Conservation (phyloP, 2,797 vertebrate species). For the Neostethus bicornis region DNA sequence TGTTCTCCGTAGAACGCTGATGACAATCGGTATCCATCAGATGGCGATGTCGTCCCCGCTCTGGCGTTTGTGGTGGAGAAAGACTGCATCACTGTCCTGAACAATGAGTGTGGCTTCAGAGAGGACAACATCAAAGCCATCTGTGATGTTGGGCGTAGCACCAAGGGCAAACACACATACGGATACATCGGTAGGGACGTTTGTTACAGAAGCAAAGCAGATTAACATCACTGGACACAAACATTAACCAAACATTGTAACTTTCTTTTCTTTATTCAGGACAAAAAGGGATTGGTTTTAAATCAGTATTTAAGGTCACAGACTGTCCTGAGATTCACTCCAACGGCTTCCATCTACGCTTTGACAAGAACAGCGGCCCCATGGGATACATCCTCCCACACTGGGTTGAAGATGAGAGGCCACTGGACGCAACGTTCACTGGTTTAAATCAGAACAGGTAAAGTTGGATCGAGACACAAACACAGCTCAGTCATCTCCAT, state of each 20-base stretch:
- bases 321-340: constrained; percentile 85
- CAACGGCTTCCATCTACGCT: constrained; percentile 81
- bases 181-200: constrained; percentile 80
- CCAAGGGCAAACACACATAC: constrained; percentile 83
- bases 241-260: background rate
- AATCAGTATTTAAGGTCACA: constrained; percentile 85
- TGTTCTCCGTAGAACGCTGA: constrained; percentile 77
- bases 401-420: constrained; percentile 75
- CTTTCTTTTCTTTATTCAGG: constrained; percentile 56
- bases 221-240: background rate
- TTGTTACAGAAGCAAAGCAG: background rate
- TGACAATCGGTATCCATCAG: constrained; percentile 78
- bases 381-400: constrained; percentile 86
- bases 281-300: constrained; percentile 86
- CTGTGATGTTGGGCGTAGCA: constrained; percentile 84
- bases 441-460: constrained; percentile 67
- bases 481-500: no score
- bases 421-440: constrained; percentile 50
- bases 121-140: constrained; percentile 80
- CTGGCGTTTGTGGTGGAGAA: constrained; percentile 81
- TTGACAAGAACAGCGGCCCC: constrained; percentile 80
- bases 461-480: no score
- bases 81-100: constrained; percentile 79
- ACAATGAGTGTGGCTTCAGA: constrained; percentile 83
- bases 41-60: constrained; percentile 50